These are phyloP conservation scores for Callinectes sapidus DNA, from an alignment of 2,888 invertebrate genomes.

Conservation along the genomic window DNA sequence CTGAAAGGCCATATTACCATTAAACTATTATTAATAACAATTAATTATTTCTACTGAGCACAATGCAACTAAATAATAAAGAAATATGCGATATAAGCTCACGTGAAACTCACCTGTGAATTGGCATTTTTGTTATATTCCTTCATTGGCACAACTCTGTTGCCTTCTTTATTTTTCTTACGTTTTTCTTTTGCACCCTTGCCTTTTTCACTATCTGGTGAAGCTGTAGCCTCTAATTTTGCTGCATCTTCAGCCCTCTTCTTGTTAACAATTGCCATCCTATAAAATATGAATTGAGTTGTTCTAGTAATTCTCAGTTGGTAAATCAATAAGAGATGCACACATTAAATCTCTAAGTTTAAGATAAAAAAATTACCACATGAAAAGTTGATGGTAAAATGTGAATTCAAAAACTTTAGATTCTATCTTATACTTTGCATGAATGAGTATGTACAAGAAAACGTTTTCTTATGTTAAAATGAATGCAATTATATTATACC, in stretches of 20 bases:
- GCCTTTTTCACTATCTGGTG: constrained; percentile 66
- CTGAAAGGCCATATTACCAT: too few relatives aligned
- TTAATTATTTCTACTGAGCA: too few relatives aligned
- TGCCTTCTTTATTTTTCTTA: constrained; percentile 23
- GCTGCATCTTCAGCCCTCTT: constrained; percentile 68
- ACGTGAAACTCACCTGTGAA: constrained; percentile 44
- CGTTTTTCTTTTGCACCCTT: constrained; percentile 46
- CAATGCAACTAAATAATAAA: background rate
- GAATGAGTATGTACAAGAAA: background rate
- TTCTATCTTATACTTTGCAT: too few relatives aligned
- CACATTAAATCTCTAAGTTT: background rate
- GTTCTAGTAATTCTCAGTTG: background rate
- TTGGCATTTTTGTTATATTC: background rate
- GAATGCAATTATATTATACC: background rate
- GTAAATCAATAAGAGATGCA: background rate
- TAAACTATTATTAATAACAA: too few relatives aligned
- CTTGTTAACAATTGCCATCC: constrained; percentile 65
- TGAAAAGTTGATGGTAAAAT: background rate
- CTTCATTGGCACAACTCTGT: background rate
- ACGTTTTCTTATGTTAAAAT: background rate
- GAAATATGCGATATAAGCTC: background rate
- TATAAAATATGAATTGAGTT: background rate
- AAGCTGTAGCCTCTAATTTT: constrained; percentile 52
- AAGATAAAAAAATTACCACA: background rate
- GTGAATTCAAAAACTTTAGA: background rate